Evolutionary conservation across 1,140 invertebrate genomes (phyloP), one percentile per base, ranked within the genome.

Genomic region (Megathymus violae): DNA sequence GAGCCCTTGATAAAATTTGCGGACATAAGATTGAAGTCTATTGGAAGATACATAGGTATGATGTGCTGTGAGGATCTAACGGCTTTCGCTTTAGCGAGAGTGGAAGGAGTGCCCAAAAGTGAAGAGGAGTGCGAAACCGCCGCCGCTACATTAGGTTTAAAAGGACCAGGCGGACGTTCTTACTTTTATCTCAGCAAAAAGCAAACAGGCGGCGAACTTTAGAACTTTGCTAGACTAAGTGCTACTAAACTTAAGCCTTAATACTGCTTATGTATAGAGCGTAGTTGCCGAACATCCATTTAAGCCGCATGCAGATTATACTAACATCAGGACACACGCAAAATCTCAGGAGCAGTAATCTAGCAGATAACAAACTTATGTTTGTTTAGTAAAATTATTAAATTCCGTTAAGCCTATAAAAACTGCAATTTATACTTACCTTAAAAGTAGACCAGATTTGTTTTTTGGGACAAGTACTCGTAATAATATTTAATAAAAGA

Each of bases 21-120:
- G 27, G 86, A 87, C 46, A 36, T 89, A 17, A 74, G 86, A 27
- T 66, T 89, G 60, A 87, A 87, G 63, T 56, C 74, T 17, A 60
- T 75, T n/a, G 80, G 69, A 0, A 71, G 71, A 11, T 76, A 69
- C 13, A 67, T 88, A 15, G 83, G 75, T 6, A 86, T 89, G 82
- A 83, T 86, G 77, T 81, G 79, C 25, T 89, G 87, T 52, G 83
- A 86, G 44, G 85, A 86, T 44, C 34, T 77, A 10, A 85, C 82
- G 4, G 82, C 78, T 0, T 88, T 78, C 48, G 82, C 79, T 0
- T 19, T 89, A 13, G 66, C 73, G 0, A 76, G 80, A 36, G 15
- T 78, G 0, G 50, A 71, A 43, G 76, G 84, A 25, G 34, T 85
- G 48, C 85, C 87, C 0, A 22, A 47, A 0, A 82, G 70, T 0